Evolutionary conservation across 2,888 invertebrate genomes (phyloP).

Genomic region (Patella ulyssiponensis): DNA sequence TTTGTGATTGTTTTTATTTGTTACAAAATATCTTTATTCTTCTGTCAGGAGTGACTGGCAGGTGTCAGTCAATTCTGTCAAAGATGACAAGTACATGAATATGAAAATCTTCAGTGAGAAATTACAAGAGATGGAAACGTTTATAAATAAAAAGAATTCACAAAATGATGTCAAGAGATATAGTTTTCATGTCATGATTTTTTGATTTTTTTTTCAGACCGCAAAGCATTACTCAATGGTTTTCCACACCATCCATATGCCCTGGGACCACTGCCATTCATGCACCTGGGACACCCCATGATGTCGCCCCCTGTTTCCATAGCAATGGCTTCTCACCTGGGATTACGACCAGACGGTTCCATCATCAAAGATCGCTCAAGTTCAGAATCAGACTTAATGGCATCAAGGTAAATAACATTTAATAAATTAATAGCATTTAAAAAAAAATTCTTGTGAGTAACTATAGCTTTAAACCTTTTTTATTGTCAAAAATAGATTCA

Average conservation of each 20-base stretch:
- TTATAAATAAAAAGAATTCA: no score
- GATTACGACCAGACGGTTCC: constrained; percentile 56
- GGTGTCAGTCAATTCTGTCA: background rate
- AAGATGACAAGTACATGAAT: background rate
- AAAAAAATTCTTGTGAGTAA: no score
- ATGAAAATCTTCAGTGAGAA: background rate
- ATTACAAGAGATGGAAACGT: no score
- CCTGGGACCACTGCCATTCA: constrained; percentile 62
- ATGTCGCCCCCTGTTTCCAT: constrained; percentile 63
- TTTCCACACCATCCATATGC: constrained; percentile 67
- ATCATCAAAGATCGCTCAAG: constrained; percentile 50
- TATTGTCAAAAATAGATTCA: no score
- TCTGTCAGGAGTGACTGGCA: background rate
- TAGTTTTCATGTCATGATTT: background rate
- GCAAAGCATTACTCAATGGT: constrained; percentile 66
- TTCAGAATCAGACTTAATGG: constrained; percentile 50
- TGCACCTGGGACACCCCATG: constrained; percentile 64
- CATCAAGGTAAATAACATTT: constrained; percentile 29
- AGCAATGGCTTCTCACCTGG: constrained; percentile 65
- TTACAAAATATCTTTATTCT: background rate
- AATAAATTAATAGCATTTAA: no score
- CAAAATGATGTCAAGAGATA: no score
- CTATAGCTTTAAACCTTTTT: no score
- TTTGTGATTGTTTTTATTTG: background rate
- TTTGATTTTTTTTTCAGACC: constrained; percentile 39